These are phyloP conservation scores for Gymnothorax reevesii DNA, from an alignment of 2,797 vertebrate species.

Conservation along the genomic window DNA sequence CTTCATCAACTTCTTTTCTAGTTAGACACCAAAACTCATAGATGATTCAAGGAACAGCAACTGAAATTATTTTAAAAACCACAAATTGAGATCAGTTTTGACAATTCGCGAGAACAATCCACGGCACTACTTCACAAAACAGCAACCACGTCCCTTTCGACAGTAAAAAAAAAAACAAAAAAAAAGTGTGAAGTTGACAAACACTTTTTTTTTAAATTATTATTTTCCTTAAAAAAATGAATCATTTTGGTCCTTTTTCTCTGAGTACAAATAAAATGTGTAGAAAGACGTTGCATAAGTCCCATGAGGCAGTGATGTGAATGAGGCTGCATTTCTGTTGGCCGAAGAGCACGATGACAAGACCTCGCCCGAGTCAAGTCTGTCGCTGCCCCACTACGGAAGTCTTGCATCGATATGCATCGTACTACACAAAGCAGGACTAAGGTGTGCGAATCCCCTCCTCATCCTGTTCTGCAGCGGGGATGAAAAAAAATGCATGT, in stretches of 20 bases:
- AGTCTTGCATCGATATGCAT: background rate
- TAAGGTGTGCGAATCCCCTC: background rate
- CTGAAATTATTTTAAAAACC: background rate
- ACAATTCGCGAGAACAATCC: conserved; percentile 81
- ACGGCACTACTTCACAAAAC: conserved; percentile 84
- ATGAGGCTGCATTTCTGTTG: background rate
- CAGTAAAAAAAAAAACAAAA: background rate
- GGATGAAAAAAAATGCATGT: background rate
- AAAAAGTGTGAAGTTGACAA: conserved; percentile 38
- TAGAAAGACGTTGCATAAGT: conserved; percentile 67
- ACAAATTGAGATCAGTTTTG: conserved; percentile 9
- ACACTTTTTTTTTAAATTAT: conserved; percentile 68
- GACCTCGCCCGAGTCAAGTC: background rate
- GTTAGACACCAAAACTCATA: background rate
- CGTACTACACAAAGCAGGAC: background rate
- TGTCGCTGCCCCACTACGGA: background rate
- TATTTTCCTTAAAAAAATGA: conserved; percentile 45
- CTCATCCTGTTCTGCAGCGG: background rate
- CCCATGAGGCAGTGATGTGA: conserved; percentile 52
- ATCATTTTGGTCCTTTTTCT: conserved; percentile 41
- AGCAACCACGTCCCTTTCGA: background rate
- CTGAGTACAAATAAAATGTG: conserved; percentile 56
- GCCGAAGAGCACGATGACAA: background rate
- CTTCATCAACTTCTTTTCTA: background rate
- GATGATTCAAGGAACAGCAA: background rate